Evolutionary conservation across 2,888 invertebrate genomes (phyloP).

Genomic region (Chelonus formosanus): DNA sequence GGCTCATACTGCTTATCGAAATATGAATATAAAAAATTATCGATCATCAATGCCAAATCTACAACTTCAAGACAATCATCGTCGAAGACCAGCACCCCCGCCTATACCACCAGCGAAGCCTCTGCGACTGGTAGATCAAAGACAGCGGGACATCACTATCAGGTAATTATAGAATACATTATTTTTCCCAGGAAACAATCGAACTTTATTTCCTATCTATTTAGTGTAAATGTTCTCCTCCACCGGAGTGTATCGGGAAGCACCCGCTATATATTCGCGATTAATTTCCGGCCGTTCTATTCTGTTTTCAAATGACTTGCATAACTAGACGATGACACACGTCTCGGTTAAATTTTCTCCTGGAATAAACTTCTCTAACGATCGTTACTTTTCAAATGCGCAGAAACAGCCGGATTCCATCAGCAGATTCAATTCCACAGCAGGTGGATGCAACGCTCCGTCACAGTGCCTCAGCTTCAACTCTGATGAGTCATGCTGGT

Average conservation of each 20-base stretch:
- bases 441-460: slow-evolving; percentile 64
- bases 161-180: slow-evolving; percentile 47
- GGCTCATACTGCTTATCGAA: slow-evolving; percentile 56
- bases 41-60: slow-evolving; percentile 71
- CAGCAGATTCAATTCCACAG: slow-evolving; percentile 71
- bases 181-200: slow-evolving; percentile 24
- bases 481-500: slow-evolving; percentile 57
- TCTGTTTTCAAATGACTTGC: slow-evolving; percentile 30
- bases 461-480: slow-evolving; percentile 61
- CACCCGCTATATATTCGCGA: slow-evolving; percentile 20
- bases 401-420: slow-evolving; percentile 71
- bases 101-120: slow-evolving; percentile 71
- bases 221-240: slow-evolving; percentile 34
- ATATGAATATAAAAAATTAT: slow-evolving; percentile 66
- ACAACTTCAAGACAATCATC: slow-evolving; percentile 66
- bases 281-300: slow-evolving; percentile 36
- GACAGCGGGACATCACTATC: slow-evolving; percentile 59
- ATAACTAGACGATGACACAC: slow-evolving; percentile 22
- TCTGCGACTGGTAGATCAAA: slow-evolving; percentile 62
- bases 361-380: too few relatives aligned
- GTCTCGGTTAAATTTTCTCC: too few relatives aligned
- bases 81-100: slow-evolving; percentile 64
- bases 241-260: slow-evolving; percentile 33
- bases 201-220: slow-evolving; percentile 15
- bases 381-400: slow-evolving; percentile 43